phyloP scores from a whole-genome alignment of 2,797 vertebrate genomes.

The Bryconaethiops microstoma region DNA sequence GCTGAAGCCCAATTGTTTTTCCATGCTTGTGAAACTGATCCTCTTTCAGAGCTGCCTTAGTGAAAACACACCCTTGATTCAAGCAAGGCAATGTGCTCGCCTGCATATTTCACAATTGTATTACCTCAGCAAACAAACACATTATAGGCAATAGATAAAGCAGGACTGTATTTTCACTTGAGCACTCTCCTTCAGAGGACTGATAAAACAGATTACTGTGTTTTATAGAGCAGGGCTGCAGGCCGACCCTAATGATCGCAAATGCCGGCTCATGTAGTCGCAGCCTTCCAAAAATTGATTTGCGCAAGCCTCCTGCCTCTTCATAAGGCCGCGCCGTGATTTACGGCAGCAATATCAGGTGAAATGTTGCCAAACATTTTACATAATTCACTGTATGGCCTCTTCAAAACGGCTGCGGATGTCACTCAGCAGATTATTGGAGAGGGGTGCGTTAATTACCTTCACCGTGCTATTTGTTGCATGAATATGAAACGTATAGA shows the following conservation, averaged over 20 bases:
- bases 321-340: constrained; percentile 74
- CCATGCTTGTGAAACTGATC: constrained; percentile 17
- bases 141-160: constrained; percentile 50
- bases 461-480: constrained; percentile 62
- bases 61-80: constrained; percentile 27
- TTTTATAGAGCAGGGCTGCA: constrained; percentile 51
- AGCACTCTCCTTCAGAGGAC: constrained; percentile 36
- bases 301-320: constrained; percentile 67
- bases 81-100: constrained; percentile 10
- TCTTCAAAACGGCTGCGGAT: constrained; percentile 69
- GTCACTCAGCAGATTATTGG: constrained; percentile 74
- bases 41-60: constrained; percentile 29
- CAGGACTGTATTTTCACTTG: constrained; percentile 42
- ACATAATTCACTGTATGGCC: constrained; percentile 73
- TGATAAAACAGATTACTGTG: constrained; percentile 53
- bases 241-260: constrained; percentile 58
- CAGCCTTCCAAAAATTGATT: constrained; percentile 64
- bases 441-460: constrained; percentile 70
- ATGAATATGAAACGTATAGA: constrained; percentile 67
- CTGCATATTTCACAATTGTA: constrained; percentile 46
- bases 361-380: constrained; percentile 72
- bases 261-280: constrained; percentile 31
- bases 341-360: constrained; percentile 75
- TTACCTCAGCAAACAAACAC: constrained; percentile 44
- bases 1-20: constrained; percentile 32